Percentiles rank a stretch among this genome's conserved stretches.
phyloP scores from a whole-genome alignment of 2,888 invertebrate species.

The Liopterus haemorrhoidalis region DNA sequence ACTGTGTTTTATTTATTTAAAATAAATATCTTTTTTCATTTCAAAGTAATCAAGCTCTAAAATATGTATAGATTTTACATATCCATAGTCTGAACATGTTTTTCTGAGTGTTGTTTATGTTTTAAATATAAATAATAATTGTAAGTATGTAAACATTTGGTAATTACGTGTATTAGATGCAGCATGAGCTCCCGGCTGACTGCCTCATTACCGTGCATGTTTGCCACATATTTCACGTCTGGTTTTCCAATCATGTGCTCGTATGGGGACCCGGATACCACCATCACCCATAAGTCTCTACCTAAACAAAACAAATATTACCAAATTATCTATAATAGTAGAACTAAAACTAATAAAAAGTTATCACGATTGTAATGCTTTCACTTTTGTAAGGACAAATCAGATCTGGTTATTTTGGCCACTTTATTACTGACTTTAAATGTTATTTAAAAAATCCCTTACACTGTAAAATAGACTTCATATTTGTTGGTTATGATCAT shows the following conservation, averaged over 20 bases:
- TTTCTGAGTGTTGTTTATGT: background rate
- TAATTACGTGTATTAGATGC: constrained; percentile 74
- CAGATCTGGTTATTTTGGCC: too few relatives aligned
- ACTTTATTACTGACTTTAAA: too few relatives aligned
- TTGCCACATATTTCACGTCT: constrained; percentile 95
- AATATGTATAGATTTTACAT: constrained; percentile 4
- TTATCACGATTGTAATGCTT: too few relatives aligned
- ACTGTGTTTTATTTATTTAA: too few relatives aligned
- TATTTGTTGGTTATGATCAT: too few relatives aligned
- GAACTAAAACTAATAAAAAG: too few relatives aligned
- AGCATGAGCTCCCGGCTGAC: constrained; percentile 92
- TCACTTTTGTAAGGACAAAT: too few relatives aligned
- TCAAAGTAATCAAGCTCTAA: constrained; percentile 26
- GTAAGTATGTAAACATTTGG: constrained; percentile 10
- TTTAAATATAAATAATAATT: constrained; percentile 21
- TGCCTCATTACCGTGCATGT: constrained; percentile 94
- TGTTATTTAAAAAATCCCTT: too few relatives aligned
- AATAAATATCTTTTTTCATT: too few relatives aligned
- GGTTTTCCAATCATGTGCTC: constrained; percentile 93
- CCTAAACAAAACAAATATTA: constrained; percentile 49
- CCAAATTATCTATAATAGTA: too few relatives aligned
- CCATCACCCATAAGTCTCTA: constrained; percentile 90
- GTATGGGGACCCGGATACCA: constrained; percentile 81
- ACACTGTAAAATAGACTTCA: too few relatives aligned
- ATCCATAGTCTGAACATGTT: too few relatives aligned